A percentile compares a stretch with the other conserved stretches of the same genome.
Evolutionary conservation across 2,113 vertebrate genomes (phyloP).

Genomic region (Pholis gunnellus): DNA sequence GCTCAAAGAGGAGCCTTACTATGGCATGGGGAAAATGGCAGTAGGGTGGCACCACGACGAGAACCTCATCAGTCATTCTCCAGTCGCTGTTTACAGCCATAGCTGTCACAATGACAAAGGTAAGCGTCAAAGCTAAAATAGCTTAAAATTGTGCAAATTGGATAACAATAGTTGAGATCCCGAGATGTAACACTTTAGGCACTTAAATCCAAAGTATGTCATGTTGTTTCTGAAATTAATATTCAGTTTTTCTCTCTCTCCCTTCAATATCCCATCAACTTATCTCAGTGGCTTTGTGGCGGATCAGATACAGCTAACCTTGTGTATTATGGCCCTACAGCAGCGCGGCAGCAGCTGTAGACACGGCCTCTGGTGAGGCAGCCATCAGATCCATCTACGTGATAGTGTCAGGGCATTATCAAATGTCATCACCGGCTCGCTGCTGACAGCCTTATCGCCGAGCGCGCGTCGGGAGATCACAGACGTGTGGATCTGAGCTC

Average conservation of each 20-base stretch:
- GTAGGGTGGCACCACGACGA: slow-evolving; percentile 99
- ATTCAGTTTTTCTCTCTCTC: slow-evolving; percentile 36
- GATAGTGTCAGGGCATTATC: slow-evolving; percentile 82
- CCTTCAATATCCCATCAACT: slow-evolving; percentile 58
- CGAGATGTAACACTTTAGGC: slow-evolving; percentile 8
- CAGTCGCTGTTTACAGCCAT: slow-evolving; percentile 95
- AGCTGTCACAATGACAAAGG: slow-evolving; percentile 88
- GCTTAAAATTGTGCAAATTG: neutral
- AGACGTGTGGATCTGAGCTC: slow-evolving; percentile 74
- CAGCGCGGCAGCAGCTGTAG: slow-evolving; percentile 67
- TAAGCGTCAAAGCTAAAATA: slow-evolving; percentile 53
- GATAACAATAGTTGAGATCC: neutral
- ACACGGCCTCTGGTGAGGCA: slow-evolving; percentile 77
- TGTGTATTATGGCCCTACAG: slow-evolving; percentile 56
- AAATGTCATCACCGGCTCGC: slow-evolving; percentile 78
- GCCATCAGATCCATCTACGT: slow-evolving; percentile 75
- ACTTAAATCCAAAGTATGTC: neutral
- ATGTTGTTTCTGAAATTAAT: slow-evolving; percentile 38
- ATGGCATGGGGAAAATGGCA: slow-evolving; percentile 97
- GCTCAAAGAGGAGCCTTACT: slow-evolving; percentile 96
- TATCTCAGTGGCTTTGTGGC: slow-evolving; percentile 69
- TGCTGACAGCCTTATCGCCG: slow-evolving; percentile 79
- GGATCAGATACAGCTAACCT: slow-evolving; percentile 71
- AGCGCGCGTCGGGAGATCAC: slow-evolving; percentile 70
- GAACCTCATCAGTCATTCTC: slow-evolving; percentile 91